Evolutionary conservation across 2,888 invertebrate species (phyloP).

Genomic region (Himalopsyche japonica): DNA sequence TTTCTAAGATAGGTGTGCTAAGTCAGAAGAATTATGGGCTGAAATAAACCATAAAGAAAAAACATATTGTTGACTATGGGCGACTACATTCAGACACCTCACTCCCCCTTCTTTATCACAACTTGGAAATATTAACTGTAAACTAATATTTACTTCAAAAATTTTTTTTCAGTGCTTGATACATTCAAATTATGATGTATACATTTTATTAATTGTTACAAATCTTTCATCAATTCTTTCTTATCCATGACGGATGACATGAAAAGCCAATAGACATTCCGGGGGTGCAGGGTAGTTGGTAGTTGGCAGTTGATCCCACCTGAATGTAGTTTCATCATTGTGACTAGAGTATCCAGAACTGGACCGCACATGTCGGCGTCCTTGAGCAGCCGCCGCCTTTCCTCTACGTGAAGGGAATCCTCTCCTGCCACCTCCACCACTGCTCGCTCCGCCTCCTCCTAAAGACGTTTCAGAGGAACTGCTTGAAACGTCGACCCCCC

Average conservation of each 20-base stretch:
- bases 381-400: slow-evolving; percentile 50
- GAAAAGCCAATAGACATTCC: neutral
- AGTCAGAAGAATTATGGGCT: too few species aligned
- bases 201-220: neutral
- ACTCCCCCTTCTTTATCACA: too few species aligned
- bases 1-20: too few species aligned
- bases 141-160: too few species aligned
- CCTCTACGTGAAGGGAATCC: slow-evolving; percentile 60
- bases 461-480: slow-evolving; percentile 79
- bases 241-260: neutral
- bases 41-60: too few species aligned
- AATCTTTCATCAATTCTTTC: neutral
- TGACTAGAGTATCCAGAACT: slow-evolving; percentile 83
- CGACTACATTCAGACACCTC: too few species aligned
- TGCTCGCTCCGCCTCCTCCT: slow-evolving; percentile 56
- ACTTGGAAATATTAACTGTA: too few species aligned
- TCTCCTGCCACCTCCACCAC: slow-evolving; percentile 51
- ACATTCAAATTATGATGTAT: too few species aligned
- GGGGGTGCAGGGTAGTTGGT: neutral
- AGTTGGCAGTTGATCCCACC: slow-evolving; percentile 51
- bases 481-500: slow-evolving; percentile 70
- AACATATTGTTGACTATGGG: too few species aligned
- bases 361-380: slow-evolving; percentile 73
- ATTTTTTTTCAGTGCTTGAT: too few species aligned
- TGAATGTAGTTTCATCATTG: slow-evolving; percentile 84